These are phyloP conservation scores for Sialia sialis DNA, from an alignment of 2,113 vertebrate genomes.

Conservation along the genomic window DNA sequence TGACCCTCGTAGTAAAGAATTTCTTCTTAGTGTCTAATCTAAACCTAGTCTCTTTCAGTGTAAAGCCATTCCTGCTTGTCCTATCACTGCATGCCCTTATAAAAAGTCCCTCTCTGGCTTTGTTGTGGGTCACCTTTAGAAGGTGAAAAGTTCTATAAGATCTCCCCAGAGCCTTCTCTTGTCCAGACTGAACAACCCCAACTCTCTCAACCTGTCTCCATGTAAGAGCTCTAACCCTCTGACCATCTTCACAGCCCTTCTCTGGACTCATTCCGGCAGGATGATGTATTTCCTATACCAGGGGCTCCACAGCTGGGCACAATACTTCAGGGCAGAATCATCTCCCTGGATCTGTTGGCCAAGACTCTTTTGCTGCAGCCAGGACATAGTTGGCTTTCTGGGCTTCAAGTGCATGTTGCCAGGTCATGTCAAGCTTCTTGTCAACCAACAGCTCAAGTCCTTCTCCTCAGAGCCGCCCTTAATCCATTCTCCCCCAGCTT, in stretches of 20 bases:
- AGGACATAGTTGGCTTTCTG: background rate
- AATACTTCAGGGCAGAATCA: background rate
- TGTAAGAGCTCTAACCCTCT: background rate
- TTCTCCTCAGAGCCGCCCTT: background rate
- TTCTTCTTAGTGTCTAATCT: background rate
- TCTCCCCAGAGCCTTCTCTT: background rate
- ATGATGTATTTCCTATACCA: accelerated
- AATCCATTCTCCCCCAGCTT: background rate
- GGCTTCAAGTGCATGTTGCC: background rate
- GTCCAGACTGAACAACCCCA: background rate
- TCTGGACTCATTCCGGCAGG: background rate
- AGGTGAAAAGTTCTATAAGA: background rate
- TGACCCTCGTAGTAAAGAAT: background rate
- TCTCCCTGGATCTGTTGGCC: background rate
- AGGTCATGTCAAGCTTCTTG: background rate
- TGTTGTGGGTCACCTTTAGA: background rate
- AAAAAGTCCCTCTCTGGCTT: background rate
- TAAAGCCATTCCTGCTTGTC: background rate
- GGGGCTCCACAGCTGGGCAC: background rate
- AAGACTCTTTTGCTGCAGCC: background rate
- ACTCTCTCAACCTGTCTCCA: background rate
- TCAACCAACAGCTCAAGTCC: background rate
- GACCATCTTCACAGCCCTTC: background rate
- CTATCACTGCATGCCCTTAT: background rate
- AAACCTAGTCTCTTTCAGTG: background rate